phyloP scores from a whole-genome alignment of 2,113 vertebrate species.

The Gopherus flavomarginatus region DNA sequence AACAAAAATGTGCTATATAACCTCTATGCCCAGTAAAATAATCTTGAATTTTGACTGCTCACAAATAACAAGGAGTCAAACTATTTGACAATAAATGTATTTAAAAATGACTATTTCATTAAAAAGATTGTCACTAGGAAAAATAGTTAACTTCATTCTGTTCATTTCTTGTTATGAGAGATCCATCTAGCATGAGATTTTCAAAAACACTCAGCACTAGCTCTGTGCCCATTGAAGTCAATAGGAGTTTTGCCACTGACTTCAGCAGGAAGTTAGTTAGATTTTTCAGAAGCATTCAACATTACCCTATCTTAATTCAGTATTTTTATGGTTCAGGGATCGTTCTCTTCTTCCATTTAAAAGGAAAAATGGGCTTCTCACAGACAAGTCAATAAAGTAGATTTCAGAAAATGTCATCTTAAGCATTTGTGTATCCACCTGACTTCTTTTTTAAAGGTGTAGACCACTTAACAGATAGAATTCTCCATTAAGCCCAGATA shows the following conservation, averaged over 20 bases:
- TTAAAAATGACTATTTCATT: neutral
- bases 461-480: neutral
- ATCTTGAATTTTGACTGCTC: neutral
- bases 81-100: neutral
- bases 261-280: neutral
- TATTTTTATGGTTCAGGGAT: neutral
- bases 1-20: neutral
- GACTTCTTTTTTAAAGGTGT: too few relatives aligned
- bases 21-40: neutral
- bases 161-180: neutral
- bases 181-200: neutral
- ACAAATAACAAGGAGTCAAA: neutral
- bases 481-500: neutral
- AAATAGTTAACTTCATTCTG: neutral
- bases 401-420: neutral
- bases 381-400: neutral
- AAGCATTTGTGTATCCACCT: neutral
- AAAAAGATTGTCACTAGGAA: neutral
- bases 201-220: neutral
- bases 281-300: too few relatives aligned
- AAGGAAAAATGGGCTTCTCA: neutral
- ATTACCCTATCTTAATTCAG: neutral
- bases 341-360: neutral
- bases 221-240: neutral
- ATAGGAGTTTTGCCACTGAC: neutral